Base-by-base conservation (phyloP, 2,888 invertebrate genomes). In the Dioctria rufipes region DNA sequence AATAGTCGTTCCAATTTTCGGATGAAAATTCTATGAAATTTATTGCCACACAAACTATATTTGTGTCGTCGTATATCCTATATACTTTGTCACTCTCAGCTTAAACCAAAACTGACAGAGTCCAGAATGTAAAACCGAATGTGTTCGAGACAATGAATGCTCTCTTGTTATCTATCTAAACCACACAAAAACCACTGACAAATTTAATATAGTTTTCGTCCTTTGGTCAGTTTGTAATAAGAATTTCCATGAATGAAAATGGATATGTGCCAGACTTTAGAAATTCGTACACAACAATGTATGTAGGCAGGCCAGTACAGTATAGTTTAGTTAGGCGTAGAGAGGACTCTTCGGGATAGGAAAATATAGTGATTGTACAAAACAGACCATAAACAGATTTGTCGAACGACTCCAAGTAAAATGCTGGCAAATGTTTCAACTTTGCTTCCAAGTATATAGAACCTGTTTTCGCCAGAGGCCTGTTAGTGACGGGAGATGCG, bases 381-480 rank as follows among this genome's bases (percentile, higher is more conserved):
- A 25, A 61, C 49, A 73, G 42, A 13, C n/a, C n/a, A n/a, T n/a
- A n/a, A n/a, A n/a, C n/a, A n/a, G n/a, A n/a, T n/a, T n/a, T n/a
- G n/a, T n/a, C n/a, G n/a, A n/a, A n/a, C n/a, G n/a, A n/a, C n/a
- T 67, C 67, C n/a, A 39, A 39, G 37, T 42, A n/a, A 58, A 42
- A n/a, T 43, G 73, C 58, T 73, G 73, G 73, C 73, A 73, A 73
- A 73, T 73, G 58, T 13, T 73, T 42, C 73, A 42, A 73, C 73
- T 73, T 73, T 73, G 58, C 58, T 73, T 73, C 60, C 58, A 54
- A 40, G 51, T 51, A 13, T 51, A 49, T 37, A 11, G 51, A 13
- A n/a, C 73, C 73, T 40, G 54, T 25, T 58, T 42, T 54, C 71
- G 51, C 73, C n/a, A n/a, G n/a, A n/a, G n/a, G n/a, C n/a, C n/a